Evolutionary conservation across 1,140 invertebrate species (phyloP).

Genomic region (Zaprionus kolodkinae): DNA sequence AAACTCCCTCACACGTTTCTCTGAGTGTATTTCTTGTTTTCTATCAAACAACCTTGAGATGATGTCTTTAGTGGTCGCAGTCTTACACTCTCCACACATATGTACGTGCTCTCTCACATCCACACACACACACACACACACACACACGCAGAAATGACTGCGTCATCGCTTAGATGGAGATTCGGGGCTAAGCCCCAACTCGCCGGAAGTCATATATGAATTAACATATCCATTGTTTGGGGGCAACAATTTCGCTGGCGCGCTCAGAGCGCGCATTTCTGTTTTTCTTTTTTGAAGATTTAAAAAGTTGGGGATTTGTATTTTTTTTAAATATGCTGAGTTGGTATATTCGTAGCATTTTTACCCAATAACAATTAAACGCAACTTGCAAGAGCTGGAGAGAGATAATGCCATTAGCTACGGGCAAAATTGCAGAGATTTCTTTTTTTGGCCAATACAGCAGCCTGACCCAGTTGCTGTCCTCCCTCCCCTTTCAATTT

Average conservation of each 20-base stretch:
- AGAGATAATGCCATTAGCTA: conserved; percentile 64
- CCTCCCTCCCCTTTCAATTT: conserved; percentile 35
- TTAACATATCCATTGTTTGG: conserved; percentile 48
- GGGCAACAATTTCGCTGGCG: conserved; percentile 48
- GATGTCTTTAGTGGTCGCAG: conserved; percentile 48
- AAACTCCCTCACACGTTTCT: background rate
- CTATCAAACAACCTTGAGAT: conserved; percentile 62
- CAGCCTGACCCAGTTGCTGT: conserved; percentile 59
- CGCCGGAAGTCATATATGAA: conserved; percentile 67
- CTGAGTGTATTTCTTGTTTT: conserved; percentile 23
- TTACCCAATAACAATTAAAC: conserved; percentile 52
- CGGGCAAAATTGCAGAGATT: conserved; percentile 56
- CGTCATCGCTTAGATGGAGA: conserved; percentile 45
- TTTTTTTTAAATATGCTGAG: conserved; percentile 12
- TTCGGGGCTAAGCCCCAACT: conserved; percentile 19
- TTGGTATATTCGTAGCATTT: conserved; percentile 23
- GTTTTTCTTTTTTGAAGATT: conserved; percentile 7
- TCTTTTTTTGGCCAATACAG: conserved; percentile 17
- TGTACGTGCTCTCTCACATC: conserved; percentile 10
- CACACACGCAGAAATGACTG: conserved; percentile 40
- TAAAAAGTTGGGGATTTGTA: conserved; percentile 13
- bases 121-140: background rate
- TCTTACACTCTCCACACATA: conserved; percentile 51
- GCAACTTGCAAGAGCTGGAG: conserved; percentile 34
- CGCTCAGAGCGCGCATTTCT: conserved; percentile 27